Evolutionary conservation across 2,113 vertebrate genomes (phyloP), one percentile per base, ranked within the genome.

Genomic region (Odocoileus virginianus): DNA sequence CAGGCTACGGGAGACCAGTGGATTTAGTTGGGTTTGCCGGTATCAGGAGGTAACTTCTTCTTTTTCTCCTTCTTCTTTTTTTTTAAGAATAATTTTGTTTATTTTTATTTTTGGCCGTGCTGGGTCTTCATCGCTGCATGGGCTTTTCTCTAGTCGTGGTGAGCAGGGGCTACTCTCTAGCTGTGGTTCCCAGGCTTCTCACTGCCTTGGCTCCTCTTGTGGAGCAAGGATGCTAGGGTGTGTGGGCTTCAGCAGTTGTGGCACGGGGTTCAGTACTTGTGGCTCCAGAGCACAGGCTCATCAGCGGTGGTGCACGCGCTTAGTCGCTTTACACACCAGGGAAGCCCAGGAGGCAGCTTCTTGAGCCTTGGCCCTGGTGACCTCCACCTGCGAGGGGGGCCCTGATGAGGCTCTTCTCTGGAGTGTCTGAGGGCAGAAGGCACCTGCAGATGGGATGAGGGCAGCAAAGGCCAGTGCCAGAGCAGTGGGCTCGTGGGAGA

Each of bases 401-500:
- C 25, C 16, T 27, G 0, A 7, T 13, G 64, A 79, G 30, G 61
- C 55, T 50, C 11, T 21, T 12, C 21, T 27, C 30, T 47, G 40
- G 43, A 58, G 81, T 10, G 7, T 8, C 43, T 4, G 30, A 58
- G n/a, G 82, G 33, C 50, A 71, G 61, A 87, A 33, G 43, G 16
- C 21, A 47, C 15, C 71, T 14, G 15, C 30, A 54, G n/a, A n/a
- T 27, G 23, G 19, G 40, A 30, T 17, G 3, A 43, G 13, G 60
- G 6, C 1, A 33, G 47, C 23, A 45, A 52, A 67, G 21, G 21
- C 21, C 30, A 54, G 94, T 1, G 2, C 13, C 5, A 13, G 8
- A 36, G 0, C 1, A 0, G 30, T 0, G 8, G 23, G 21, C 60
- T 93, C 13, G 5, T 55, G 30, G 1, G 7, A 45, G 81, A 71